Evolutionary conservation across 2,888 invertebrate genomes (phyloP), one percentile per base, ranked within the genome.

Genomic region (Helobdella robusta): DNA sequence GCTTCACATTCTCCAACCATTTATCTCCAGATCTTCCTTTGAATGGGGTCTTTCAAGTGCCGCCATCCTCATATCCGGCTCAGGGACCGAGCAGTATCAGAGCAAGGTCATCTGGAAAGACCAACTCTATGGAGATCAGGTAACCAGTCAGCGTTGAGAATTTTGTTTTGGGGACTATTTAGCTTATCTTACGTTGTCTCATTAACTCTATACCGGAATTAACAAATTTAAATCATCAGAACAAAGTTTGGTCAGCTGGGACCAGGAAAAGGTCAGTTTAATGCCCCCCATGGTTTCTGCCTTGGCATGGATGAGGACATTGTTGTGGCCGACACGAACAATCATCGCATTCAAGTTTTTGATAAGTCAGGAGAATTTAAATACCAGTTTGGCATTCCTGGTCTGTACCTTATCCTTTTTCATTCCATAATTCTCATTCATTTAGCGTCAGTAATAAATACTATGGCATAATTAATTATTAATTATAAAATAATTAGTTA

Each of bases 231-330:
- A n/a, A n/a, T n/a, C n/a, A n/a, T n/a, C 32, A 79, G 79, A 66
- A 89, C 88, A 81, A 93, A 93, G 81, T 94, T 94, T 80, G 94
- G 94, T 15, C 90, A 91, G 73, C 83, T 94, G 70, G 94, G 94
- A 34, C 88, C 91, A 34, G 88, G 88, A 69, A 91, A 91, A 78
- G 89, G 90, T 25, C 93, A 94, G 81, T 94, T 95, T 76, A 93
- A 92, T 81, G 93, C 94, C 0, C 94, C 94, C 0, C 94, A 95
- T 80, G 94, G 94, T 56, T 95, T 95, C 80, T 95, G 94, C 76
- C 84, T 95, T 70, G 93, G 94, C 40, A 84, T 87, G 63, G 92
- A 93, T 75, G 93, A 94, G 79, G 93, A 94, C 76, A 93, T 95
- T 72, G 89, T 94, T 74, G 93, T 94, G 28, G 94, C 93, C 50